Evolutionary conservation across 2,113 vertebrate species (phyloP).

Genomic region (Oceanites oceanicus): DNA sequence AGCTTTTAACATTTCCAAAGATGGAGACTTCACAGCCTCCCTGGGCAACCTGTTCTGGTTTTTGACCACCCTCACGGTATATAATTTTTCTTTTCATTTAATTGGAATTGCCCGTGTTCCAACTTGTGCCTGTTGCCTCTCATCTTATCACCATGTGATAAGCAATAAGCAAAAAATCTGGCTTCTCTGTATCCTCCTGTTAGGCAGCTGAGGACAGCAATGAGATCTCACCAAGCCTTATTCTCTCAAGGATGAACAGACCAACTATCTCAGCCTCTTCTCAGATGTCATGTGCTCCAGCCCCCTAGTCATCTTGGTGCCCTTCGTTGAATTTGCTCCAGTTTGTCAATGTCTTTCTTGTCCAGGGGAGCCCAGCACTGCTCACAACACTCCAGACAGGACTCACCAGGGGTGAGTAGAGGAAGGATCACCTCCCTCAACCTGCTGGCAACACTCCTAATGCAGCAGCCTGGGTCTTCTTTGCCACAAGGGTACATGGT

Average conservation of each 20-base stretch:
- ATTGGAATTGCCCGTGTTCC: background rate
- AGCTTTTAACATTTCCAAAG: background rate
- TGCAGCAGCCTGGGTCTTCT: background rate
- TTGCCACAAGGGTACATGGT: background rate
- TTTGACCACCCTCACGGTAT: background rate
- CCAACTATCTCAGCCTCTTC: background rate
- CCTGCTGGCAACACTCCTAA: background rate
- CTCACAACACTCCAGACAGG: fast-evolving
- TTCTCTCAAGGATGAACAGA: background rate
- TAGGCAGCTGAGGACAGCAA: background rate
- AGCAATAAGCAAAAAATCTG: background rate
- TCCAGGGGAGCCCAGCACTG: background rate
- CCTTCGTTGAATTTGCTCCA: background rate
- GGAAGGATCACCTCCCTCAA: background rate
- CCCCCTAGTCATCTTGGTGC: background rate
- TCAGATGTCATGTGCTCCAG: background rate
- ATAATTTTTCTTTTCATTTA: background rate
- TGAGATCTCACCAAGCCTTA: fast-evolving
- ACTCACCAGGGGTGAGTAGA: background rate
- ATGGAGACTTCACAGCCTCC: background rate
- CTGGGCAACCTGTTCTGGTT: background rate
- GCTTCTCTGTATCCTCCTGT: background rate
- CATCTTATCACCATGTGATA: fast-evolving
- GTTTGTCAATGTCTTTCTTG: background rate
- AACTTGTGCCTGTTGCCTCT: background rate